Conservation (phyloP, 2,888 invertebrate genomes). For the Scaptomyza parva region DNA sequence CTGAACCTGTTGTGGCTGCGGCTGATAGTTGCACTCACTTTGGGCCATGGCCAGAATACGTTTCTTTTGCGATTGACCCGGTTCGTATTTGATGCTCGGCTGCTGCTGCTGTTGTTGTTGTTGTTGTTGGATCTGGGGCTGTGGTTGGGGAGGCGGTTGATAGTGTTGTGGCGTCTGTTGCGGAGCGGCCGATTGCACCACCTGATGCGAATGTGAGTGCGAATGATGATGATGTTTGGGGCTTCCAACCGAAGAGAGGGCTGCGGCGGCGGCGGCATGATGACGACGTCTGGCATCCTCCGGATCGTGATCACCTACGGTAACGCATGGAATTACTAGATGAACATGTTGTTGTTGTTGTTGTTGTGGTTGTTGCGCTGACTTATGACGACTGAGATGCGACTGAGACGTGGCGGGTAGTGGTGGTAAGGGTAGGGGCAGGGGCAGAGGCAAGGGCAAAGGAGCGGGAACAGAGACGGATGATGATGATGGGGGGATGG, state of each 20-base stretch:
- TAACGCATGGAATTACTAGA: conserved; percentile 92
- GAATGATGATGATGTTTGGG: conserved; percentile 76
- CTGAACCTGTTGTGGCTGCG: conserved; percentile 73
- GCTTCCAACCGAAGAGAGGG: conserved; percentile 56
- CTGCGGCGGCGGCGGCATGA: conserved; percentile 67
- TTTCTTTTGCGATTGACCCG: conserved; percentile 94
- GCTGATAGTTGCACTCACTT: conserved; percentile 89
- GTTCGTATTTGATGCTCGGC: conserved; percentile 84
- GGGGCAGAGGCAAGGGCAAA: conserved; percentile 25
- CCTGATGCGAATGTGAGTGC: conserved; percentile 71
- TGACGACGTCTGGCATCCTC: conserved; percentile 87
- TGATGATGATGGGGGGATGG: conserved; percentile 9
- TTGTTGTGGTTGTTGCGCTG: conserved; percentile 68
- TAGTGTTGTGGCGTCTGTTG: conserved; percentile 46
- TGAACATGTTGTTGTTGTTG: conserved; percentile 86
- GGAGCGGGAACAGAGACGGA: conserved; percentile 28
- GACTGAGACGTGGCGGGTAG: conserved; percentile 49
- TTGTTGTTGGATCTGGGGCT: conserved; percentile 37
- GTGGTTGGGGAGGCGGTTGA: conserved; percentile 53
- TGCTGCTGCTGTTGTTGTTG: conserved; percentile 38
- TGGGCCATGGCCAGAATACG: conserved; percentile 94
- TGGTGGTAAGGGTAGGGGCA: conserved; percentile 24
- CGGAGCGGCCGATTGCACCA: conserved; percentile 58
- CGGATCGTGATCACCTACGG: conserved; percentile 90
- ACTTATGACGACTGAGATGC: conserved; percentile 77